These are phyloP conservation scores for Scyliorhinus canicula DNA, from an alignment of 2,797 vertebrate species.

Conservation along the genomic window DNA sequence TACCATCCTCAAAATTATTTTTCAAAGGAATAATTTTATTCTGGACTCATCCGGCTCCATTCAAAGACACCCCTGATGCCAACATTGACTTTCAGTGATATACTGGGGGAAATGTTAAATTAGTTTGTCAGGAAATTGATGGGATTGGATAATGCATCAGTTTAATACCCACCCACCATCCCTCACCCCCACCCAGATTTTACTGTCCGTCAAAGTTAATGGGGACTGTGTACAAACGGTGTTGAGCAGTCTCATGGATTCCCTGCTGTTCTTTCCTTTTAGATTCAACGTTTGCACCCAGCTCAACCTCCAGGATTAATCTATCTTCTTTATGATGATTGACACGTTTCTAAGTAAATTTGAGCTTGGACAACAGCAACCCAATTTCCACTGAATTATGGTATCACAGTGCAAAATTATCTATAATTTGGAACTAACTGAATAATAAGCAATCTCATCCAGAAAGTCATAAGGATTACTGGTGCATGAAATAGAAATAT, in stretches of 20 bases:
- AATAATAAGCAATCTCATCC: slow-evolving; percentile 28
- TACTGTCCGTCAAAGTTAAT: background rate
- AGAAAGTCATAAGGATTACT: slow-evolving; percentile 27
- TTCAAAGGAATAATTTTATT: background rate
- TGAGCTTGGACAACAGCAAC: background rate
- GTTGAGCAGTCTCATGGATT: background rate
- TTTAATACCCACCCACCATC: background rate
- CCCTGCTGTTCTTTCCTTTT: too few species aligned
- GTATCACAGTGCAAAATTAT: slow-evolving; percentile 9
- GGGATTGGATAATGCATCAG: background rate
- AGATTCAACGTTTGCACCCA: background rate
- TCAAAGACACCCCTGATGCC: background rate
- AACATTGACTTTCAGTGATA: background rate
- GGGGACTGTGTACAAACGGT: background rate
- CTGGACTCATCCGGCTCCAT: too few species aligned
- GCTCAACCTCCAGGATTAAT: background rate
- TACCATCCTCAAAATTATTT: background rate
- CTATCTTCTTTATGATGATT: slow-evolving; percentile 4
- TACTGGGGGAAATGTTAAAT: background rate
- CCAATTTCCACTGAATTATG: slow-evolving; percentile 17
- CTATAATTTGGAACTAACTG: slow-evolving; percentile 9
- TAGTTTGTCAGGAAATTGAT: background rate
- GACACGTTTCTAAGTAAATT: background rate
- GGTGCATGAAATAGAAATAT: slow-evolving; percentile 30
- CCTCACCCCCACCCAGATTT: background rate